Base-by-base conservation (phyloP, 1,140 invertebrate genomes). In the Drosophila triauraria region DNA sequence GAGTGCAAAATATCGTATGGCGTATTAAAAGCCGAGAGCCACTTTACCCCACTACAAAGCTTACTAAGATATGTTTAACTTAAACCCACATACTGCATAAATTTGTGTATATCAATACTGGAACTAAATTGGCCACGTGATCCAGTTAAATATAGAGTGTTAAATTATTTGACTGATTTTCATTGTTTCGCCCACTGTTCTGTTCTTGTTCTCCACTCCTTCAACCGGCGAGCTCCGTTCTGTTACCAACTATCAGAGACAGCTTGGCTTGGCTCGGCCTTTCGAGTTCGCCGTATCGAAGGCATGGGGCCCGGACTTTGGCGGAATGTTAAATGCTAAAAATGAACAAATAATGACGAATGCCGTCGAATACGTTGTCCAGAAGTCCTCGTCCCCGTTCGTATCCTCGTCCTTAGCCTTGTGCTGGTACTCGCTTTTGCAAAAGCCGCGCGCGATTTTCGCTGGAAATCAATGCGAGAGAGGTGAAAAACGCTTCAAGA, bases 301-400 rank as follows among this genome's bases (percentile, higher is more conserved):
- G 35, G 65, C 67, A 48, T 38, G 20, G 67, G 43, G 15, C 44
- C 46, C 62, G 75, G 46, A 81, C 81, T 85, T 78, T 85, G 81
- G 81, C 85, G 85, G 85, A 90, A 90, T 90, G 81, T 90, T 90
- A 90, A 90, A 90, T 79, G 85, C 82, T 90, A 90, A 90, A 90
- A 90, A 90, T 90, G 85, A 90, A 90, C 85, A 90, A 90, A 90
- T 90, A 90, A 90, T 90, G 85, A 90, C 85, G 85, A 90, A 90
- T 90, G 85, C 85, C 85, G 70, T 51, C 75, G 70, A 75, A 64
- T 65, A 47, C 71, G 38, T 43, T 70, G 75, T 32, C 43, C 67
- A 48, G 43, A 40, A 47, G 72, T 60, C 56, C 42, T 46, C 30
- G 44, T 48, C 10, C n/a, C 35, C 40, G 30, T 77, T 38, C 20